A percentile compares a stretch with the other conserved stretches of the same genome.
Conservation (phyloP, 2,113 vertebrate species). For the Lagopus leucura region DNA sequence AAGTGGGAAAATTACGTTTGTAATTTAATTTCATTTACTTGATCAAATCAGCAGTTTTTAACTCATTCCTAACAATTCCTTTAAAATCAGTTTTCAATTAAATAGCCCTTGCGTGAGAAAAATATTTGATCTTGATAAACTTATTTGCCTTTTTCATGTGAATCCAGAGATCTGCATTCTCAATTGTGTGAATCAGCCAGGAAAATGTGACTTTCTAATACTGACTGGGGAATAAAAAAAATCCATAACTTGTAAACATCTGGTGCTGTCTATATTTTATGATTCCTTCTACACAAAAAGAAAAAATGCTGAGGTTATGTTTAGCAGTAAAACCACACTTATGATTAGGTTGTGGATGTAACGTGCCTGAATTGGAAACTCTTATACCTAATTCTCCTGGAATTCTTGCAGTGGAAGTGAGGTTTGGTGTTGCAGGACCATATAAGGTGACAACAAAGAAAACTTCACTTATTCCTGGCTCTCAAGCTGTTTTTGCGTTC, state of each 20-base stretch:
- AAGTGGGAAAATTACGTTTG: not conserved
- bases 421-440: not conserved
- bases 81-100: not conserved
- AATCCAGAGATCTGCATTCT: not conserved
- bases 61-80: not conserved
- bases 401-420: slow-evolving; percentile 40
- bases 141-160: not conserved
- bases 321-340: slow-evolving; percentile 18
- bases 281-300: not conserved
- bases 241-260: not conserved
- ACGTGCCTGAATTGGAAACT: slow-evolving; percentile 13
- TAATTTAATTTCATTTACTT: not conserved
- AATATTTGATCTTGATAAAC: not conserved
- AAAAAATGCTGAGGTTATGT: not conserved
- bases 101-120: not conserved
- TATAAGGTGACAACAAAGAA: slow-evolving; percentile 9
- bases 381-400: slow-evolving; percentile 16
- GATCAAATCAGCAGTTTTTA: not conserved
- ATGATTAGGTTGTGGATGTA: not conserved
- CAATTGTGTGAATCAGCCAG: not conserved
- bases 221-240: not conserved
- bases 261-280: not conserved
- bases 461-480: not conserved
- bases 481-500: not conserved
- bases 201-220: not conserved